Conservation (phyloP, 1,140 invertebrate genomes). For the Heliconius nattereri region DNA sequence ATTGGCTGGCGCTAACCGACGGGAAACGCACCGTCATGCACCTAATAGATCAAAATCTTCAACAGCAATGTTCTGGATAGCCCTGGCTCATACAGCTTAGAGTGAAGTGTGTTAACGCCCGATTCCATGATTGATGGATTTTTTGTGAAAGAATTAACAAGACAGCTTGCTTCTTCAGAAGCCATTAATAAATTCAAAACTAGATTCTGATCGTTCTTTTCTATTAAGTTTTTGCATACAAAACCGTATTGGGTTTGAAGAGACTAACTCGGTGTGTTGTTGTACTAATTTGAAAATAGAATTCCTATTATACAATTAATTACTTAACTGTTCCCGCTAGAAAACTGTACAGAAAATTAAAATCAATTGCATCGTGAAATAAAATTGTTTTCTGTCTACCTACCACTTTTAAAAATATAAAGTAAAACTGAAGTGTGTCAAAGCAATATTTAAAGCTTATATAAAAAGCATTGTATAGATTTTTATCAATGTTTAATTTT, state of each 20-base stretch:
- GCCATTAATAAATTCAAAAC: constrained; percentile 53
- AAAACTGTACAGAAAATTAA: not conserved
- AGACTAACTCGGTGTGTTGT: not conserved
- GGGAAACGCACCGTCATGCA: constrained; percentile 65
- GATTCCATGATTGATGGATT: constrained; percentile 76
- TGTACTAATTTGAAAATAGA: not conserved
- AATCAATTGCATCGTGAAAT: not conserved
- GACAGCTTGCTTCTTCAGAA: constrained; percentile 63
- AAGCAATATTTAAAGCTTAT: not conserved
- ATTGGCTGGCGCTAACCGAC: constrained; percentile 70
- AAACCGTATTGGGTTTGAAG: constrained; percentile 15
- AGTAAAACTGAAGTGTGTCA: not conserved
- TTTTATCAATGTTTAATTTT: not conserved
- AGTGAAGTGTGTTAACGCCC: constrained; percentile 67
- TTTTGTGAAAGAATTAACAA: constrained; percentile 60
- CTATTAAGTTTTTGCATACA: constrained; percentile 28
- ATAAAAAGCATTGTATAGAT: not conserved
- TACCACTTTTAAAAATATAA: too few relatives aligned
- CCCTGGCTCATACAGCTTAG: constrained; percentile 67
- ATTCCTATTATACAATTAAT: constrained; percentile 20
- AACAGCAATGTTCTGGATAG: constrained; percentile 60
- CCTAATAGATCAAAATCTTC: constrained; percentile 79
- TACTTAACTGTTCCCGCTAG: constrained; percentile 16
- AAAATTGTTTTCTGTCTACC: too few relatives aligned
- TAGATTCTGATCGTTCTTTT: constrained; percentile 29